phyloP scores from a whole-genome alignment of 2,888 invertebrate species.

The Cheilosia vulpina region DNA sequence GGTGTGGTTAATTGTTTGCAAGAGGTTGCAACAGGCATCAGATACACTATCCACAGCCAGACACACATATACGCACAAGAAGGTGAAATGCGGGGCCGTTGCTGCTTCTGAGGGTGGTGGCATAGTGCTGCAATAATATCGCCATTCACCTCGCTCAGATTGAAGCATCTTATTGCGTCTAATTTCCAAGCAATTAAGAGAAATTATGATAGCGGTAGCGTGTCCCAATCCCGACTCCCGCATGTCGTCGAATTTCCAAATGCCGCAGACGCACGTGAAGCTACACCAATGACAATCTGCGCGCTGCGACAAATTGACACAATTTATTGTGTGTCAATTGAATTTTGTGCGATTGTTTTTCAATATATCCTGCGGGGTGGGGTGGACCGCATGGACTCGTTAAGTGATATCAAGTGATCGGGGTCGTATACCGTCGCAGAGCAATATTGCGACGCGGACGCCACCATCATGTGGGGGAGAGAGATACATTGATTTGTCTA shows the following conservation, averaged over 20 bases:
- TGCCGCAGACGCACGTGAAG: slow-evolving; percentile 9
- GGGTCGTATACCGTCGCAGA: slow-evolving; percentile 44
- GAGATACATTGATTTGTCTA: slow-evolving; percentile 54
- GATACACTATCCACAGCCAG: slow-evolving; percentile 9
- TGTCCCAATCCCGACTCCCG: slow-evolving; percentile 64
- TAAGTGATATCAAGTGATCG: slow-evolving; percentile 59
- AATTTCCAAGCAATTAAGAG: slow-evolving; percentile 66
- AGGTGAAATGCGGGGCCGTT: slow-evolving; percentile 9
- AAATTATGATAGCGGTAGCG: slow-evolving; percentile 45
- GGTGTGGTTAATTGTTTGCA: slow-evolving; percentile 72
- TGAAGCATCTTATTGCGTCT: slow-evolving; percentile 66
- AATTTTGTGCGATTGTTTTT: slow-evolving; percentile 60
- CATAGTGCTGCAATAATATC: slow-evolving; percentile 22
- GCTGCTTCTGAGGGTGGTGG: slow-evolving; percentile 12
- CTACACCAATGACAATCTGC: slow-evolving; percentile 27
- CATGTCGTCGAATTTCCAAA: slow-evolving; percentile 45
- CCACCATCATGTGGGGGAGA: slow-evolving; percentile 53
- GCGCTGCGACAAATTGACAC: slow-evolving; percentile 66
- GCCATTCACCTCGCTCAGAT: slow-evolving; percentile 55
- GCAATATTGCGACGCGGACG: slow-evolving; percentile 7
- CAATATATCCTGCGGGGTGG: slow-evolving; percentile 48
- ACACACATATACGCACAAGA: background rate
- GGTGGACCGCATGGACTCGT: background rate
- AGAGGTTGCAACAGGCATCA: slow-evolving; percentile 20
- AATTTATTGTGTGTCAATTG: slow-evolving; percentile 74